phyloP scores from a whole-genome alignment of 2,113 vertebrate species.

The Eudyptes chrysolophus region DNA sequence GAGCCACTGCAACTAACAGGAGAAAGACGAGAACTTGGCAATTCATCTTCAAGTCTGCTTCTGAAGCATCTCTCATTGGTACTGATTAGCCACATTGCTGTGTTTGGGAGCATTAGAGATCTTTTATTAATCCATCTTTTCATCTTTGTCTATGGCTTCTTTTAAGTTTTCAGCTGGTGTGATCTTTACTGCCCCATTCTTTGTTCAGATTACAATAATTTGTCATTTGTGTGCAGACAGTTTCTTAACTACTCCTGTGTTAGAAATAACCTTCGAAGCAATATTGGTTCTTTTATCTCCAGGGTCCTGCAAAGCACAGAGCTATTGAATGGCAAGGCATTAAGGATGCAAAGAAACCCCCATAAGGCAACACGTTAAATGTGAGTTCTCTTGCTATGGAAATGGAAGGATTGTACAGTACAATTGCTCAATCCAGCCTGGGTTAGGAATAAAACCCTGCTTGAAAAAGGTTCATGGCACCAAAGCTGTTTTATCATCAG shows the following conservation, averaged over 20 bases:
- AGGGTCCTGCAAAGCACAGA: conserved; percentile 63
- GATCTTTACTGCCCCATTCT: conserved; percentile 51
- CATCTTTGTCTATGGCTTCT: conserved; percentile 10
- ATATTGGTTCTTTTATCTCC: conserved; percentile 62
- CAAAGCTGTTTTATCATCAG: background rate
- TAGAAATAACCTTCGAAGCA: conserved; percentile 69
- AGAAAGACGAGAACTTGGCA: background rate
- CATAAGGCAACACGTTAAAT: conserved; percentile 62
- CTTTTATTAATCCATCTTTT: background rate
- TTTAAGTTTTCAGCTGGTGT: conserved; percentile 32
- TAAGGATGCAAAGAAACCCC: conserved; percentile 65
- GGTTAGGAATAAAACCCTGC: conserved; percentile 44
- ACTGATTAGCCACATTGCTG: conserved; percentile 38
- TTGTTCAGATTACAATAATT: conserved; percentile 72
- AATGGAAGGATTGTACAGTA: conserved; percentile 26
- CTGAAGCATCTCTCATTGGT: conserved; percentile 33
- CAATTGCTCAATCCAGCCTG: conserved; percentile 34
- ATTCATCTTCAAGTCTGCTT: background rate
- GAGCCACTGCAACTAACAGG: background rate
- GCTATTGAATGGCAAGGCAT: conserved; percentile 64
- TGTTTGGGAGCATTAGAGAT: background rate
- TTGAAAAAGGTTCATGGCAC: background rate
- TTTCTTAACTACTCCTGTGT: conserved; percentile 68
- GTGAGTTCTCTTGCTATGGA: conserved; percentile 53
- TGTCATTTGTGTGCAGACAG: conserved; percentile 62